Conservation (phyloP, 2,888 invertebrate species). For the Julus scandinavius region DNA sequence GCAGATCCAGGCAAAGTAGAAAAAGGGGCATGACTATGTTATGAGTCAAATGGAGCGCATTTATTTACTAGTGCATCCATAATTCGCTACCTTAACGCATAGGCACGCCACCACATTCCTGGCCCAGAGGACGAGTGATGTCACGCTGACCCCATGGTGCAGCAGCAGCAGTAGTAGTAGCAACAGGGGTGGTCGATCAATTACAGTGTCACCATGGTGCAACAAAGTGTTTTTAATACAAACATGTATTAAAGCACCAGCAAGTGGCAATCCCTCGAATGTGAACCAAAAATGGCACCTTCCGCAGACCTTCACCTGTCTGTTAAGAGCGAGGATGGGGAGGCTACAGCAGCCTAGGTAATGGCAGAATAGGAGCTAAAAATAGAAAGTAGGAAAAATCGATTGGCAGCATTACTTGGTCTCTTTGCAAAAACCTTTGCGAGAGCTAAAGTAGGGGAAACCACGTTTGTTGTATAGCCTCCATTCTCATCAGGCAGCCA, state of each 20-base stretch:
- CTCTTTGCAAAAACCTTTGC: not conserved
- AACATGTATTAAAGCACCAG: not conserved
- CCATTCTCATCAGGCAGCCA: not conserved
- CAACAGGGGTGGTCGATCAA: not conserved
- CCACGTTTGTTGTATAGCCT: not conserved
- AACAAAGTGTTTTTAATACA: constrained; percentile 19
- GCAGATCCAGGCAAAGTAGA: not conserved
- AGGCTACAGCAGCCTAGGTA: constrained; percentile 46
- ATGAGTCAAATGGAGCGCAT: constrained; percentile 14
- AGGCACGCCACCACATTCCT: not conserved
- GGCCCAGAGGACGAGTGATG: not conserved
- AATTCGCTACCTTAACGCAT: not conserved
- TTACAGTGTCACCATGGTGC: not conserved
- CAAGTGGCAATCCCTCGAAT: not conserved
- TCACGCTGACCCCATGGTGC: not conserved
- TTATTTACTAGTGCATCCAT: not conserved
- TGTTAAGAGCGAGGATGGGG: constrained; percentile 44
- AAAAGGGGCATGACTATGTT: constrained; percentile 7
- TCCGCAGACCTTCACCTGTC: constrained; percentile 50
- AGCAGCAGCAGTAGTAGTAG: not conserved
- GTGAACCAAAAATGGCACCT: constrained; percentile 37
- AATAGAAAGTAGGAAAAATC: constrained; percentile 40
- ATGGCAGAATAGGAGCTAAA: constrained; percentile 29
- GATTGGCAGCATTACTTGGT: not conserved
- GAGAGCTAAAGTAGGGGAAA: not conserved